These are phyloP conservation scores for Chironomus riparius DNA, from an alignment of 2,888 invertebrate genomes.

Conservation along the genomic window DNA sequence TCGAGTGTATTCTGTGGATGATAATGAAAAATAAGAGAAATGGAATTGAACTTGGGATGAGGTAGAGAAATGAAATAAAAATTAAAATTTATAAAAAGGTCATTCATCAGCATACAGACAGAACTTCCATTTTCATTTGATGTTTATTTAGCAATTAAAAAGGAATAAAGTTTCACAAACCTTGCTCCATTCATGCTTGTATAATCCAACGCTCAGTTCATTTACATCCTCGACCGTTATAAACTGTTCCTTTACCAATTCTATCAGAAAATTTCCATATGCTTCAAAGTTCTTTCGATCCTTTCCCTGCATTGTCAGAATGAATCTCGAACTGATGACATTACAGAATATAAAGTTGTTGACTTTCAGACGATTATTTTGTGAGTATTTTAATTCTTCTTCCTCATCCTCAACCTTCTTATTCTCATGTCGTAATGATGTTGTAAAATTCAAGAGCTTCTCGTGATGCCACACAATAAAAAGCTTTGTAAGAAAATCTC, in stretches of 20 bases:
- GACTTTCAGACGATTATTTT: not conserved
- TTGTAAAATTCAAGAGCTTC: conserved; percentile 30
- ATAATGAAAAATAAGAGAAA: not conserved
- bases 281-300: conserved; percentile 41
- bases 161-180: conserved; percentile 36
- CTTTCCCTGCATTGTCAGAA: conserved; percentile 28
- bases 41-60: not conserved
- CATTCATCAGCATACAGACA: not conserved
- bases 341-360: conserved; percentile 27
- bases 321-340: conserved; percentile 23
- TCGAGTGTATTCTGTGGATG: not conserved
- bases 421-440: not conserved
- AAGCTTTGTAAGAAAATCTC: conserved; percentile 31
- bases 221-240: conserved; percentile 53
- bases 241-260: conserved; percentile 48
- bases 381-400: not conserved
- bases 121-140: not conserved
- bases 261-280: conserved; percentile 43
- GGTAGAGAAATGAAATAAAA: too few relatives aligned
- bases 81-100: not conserved
- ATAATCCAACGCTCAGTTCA: conserved; percentile 57
- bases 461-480: conserved; percentile 31
- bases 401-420: not conserved
- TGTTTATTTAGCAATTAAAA: not conserved
- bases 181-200: conserved; percentile 57